These are phyloP conservation scores for Pemphigus obesinymphae DNA, from an alignment of 1,140 invertebrate species.

Conservation along the genomic window DNA sequence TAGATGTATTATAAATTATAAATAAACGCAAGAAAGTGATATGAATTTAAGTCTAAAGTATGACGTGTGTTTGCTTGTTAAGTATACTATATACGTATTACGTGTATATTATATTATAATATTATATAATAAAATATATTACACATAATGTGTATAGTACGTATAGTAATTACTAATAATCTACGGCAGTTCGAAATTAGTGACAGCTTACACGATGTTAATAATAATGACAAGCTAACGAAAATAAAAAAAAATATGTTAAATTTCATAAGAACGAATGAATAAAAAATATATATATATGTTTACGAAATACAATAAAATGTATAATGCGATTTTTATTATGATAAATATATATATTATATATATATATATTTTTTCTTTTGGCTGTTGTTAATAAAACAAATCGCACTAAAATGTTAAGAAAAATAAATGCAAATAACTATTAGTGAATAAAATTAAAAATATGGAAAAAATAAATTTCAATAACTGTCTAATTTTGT, in stretches of 20 bases:
- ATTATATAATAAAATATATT: too few species aligned
- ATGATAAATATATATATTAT: too few species aligned
- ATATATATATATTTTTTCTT: background rate
- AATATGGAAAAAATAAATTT: conserved; percentile 42
- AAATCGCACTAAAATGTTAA: conserved; percentile 24
- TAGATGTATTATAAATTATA: background rate
- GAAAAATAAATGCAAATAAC: conserved; percentile 32
- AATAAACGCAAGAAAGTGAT: background rate
- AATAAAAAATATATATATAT: background rate
- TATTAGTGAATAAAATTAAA: conserved; percentile 36
- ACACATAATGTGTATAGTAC: too few species aligned
- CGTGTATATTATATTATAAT: too few species aligned
- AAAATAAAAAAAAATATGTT: conserved; percentile 2
- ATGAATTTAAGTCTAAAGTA: background rate
- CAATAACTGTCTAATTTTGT: conserved; percentile 42
- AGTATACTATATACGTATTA: background rate
- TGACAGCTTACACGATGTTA: conserved; percentile 13
- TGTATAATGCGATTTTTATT: conserved; percentile 1
- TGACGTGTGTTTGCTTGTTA: conserved; percentile 14
- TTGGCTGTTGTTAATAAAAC: background rate
- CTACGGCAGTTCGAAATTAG: conserved; percentile 33
- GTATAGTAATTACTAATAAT: background rate
- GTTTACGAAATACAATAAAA: conserved; percentile 5
- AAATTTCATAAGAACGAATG: conserved; percentile 7
- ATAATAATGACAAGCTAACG: background rate